Evolutionary conservation across 2,797 vertebrate species (phyloP), one percentile per base, ranked within the genome.

Genomic region (Cacajao melanocephalus): DNA sequence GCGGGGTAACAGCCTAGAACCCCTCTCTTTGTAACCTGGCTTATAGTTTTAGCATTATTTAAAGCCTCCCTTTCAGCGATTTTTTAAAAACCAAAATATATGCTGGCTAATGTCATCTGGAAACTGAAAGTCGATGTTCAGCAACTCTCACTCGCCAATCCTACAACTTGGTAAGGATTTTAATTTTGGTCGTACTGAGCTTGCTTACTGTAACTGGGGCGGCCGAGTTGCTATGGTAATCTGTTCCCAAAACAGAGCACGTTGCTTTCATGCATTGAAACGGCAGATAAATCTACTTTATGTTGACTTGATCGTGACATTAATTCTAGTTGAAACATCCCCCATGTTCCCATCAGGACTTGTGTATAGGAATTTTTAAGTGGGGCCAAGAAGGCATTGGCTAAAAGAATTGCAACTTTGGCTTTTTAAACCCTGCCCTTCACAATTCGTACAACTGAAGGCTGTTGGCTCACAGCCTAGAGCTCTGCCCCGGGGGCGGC

Each of bases 221-320:
- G 81, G 52, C 97, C 48, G 72, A 76, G 94, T 97, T 98, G 98
- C 98, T 96, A 20, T 97, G 94, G 97, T 89, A 97, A 98, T 97
- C 93, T 75, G 67, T 90, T 97, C 93, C 97, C 96, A 86, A 95
- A 98, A 98, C 97, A 98, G 96, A 97, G 88, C 78, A 67, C 73
- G 96, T 91, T 97, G 96, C 96, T 92, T 93, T 96, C 93, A 9
- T 93, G 50, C 76, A 44, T 95, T 93, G 97, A 97, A 97, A 93
- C 96, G 70, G 88, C 72, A 80, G 61, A 80, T 22, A 2, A 73
- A 83, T 93, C 97, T 50, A 84, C 50, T 98, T 97, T 86, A 73
- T 91, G 64, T 73, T 70, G n/a, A 12, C 90, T 92, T 7, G 33
- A 94, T 70, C 26, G 15, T 89, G 41, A 89, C 90, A 94, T 97